Conservation (phyloP, 2,113 vertebrate species). For the Hyaena hyaena region DNA sequence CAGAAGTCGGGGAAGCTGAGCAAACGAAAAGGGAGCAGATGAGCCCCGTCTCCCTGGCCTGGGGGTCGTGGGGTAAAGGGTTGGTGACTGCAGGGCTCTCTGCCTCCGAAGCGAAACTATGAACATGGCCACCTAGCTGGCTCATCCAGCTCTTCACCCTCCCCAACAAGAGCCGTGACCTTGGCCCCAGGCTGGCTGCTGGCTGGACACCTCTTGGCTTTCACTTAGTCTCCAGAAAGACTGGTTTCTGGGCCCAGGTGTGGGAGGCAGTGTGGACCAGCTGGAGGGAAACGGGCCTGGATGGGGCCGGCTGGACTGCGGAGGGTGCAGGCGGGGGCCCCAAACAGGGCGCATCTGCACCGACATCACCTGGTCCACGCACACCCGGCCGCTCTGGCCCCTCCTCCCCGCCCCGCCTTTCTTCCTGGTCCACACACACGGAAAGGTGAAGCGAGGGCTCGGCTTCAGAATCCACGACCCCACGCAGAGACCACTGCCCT, state of each 20-base stretch:
- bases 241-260: background rate
- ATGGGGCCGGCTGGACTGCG: background rate
- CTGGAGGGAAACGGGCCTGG: background rate
- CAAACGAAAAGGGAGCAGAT: rapidly evolving
- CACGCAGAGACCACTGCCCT: background rate
- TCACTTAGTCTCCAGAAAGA: background rate
- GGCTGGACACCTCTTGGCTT: background rate
- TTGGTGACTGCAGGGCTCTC: rapidly evolving
- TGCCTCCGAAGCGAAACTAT: too few relatives aligned
- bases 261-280: background rate
- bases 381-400: rapidly evolving
- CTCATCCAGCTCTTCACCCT: background rate
- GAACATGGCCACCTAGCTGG: background rate
- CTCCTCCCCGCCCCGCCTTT: background rate
- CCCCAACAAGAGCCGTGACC: background rate
- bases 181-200: background rate
- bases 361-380: rapidly evolving
- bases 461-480: background rate
- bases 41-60: background rate
- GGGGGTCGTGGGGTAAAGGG: rapidly evolving
- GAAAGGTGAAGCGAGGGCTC: background rate
- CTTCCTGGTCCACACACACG: background rate
- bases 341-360: background rate
- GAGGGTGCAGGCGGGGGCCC: background rate
- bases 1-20: background rate